phyloP scores from a whole-genome alignment of 2,888 invertebrate genomes.

The Liposcelis brunnea region DNA sequence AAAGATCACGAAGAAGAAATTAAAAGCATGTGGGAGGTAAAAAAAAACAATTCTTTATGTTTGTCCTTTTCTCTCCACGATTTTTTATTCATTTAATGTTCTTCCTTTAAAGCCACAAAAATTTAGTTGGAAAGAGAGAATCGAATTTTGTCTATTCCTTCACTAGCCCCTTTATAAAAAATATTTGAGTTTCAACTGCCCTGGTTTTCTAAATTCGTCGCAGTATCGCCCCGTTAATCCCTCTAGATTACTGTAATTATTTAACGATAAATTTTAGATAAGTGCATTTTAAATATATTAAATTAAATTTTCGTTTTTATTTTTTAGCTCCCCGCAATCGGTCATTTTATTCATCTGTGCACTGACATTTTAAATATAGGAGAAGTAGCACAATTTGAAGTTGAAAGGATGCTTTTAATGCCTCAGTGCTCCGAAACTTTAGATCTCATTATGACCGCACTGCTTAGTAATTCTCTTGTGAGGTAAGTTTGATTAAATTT shows the following conservation, averaged over 20 bases:
- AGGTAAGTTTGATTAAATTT: not conserved
- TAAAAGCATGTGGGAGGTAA: slow-evolving; percentile 38
- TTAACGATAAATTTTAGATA: slow-evolving; percentile 12
- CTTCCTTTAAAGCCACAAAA: no score
- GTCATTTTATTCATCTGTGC: slow-evolving; percentile 34
- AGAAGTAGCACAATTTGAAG: slow-evolving; percentile 36
- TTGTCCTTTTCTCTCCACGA: not conserved
- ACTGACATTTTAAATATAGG: slow-evolving; percentile 31
- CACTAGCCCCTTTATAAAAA: no score
- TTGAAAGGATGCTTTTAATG: slow-evolving; percentile 37
- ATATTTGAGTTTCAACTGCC: no score
- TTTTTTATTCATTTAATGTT: not conserved
- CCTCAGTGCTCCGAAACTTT: slow-evolving; percentile 34
- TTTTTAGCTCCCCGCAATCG: slow-evolving; percentile 36
- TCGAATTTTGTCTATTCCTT: no score
- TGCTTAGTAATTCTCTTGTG: slow-evolving; percentile 23
- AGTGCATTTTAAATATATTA: slow-evolving; percentile 11
- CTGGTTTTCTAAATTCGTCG: no score
- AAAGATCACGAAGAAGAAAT: slow-evolving; percentile 26
- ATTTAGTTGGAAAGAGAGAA: no score
- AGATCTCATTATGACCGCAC: slow-evolving; percentile 34
- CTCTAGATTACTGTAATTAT: not conserved
- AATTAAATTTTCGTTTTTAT: slow-evolving; percentile 10
- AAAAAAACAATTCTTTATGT: slow-evolving; percentile 3
- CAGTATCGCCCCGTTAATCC: no score